A percentile compares a stretch with the other conserved stretches of the same genome.
Evolutionary conservation across 2,113 vertebrate species (phyloP).

Genomic region (Limnothrissa miodon): DNA sequence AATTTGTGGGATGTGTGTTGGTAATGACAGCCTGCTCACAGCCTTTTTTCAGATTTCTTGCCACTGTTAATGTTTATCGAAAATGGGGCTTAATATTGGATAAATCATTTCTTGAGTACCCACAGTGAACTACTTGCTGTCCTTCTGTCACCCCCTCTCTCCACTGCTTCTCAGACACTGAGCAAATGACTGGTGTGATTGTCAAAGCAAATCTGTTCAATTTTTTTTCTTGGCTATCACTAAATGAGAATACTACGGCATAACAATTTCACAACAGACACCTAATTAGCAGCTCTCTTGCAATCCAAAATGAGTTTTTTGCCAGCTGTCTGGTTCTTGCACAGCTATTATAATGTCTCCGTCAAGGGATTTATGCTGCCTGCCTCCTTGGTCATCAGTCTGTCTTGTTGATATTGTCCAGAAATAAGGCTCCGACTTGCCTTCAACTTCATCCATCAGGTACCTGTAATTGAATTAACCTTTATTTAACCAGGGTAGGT

Average conservation of each 20-base stretch:
- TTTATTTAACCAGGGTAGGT: neutral
- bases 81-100: neutral
- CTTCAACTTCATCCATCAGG: neutral
- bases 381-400: neutral
- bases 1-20: conserved; percentile 2
- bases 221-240: neutral
- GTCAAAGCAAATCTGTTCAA: neutral
- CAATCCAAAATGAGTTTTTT: neutral
- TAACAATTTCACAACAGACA: neutral
- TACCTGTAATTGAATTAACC: neutral
- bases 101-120: neutral
- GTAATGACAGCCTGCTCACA: neutral
- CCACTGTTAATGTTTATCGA: neutral
- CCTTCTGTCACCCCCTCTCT: neutral
- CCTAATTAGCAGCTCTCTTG: neutral
- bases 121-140: neutral
- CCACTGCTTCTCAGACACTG: neutral
- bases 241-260: neutral
- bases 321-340: neutral
- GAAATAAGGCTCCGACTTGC: neutral
- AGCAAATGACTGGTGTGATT: neutral
- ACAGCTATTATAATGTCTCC: neutral
- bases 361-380: neutral
- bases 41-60: neutral
- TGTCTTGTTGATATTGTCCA: neutral